Evolutionary conservation across 2,113 vertebrate genomes (phyloP).

Genomic region (Ctenodactylus gundi): DNA sequence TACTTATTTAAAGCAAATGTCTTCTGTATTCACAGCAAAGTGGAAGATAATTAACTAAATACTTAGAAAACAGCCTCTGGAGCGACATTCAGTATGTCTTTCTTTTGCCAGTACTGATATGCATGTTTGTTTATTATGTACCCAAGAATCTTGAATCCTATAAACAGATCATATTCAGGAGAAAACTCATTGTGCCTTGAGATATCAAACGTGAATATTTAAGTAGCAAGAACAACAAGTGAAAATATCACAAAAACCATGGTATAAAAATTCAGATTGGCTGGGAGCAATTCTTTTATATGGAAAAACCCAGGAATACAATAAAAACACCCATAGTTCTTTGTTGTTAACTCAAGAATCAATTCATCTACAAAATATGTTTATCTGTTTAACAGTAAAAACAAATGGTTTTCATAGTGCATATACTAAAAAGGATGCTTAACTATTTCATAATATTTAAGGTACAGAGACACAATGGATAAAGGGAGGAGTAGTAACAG

Average conservation of each 20-base stretch:
- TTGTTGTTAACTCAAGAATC: constrained; percentile 71
- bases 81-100: not conserved
- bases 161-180: constrained; percentile 58
- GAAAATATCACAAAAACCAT: constrained; percentile 45
- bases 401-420: constrained; percentile 55
- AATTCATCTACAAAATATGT: constrained; percentile 68
- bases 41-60: not conserved
- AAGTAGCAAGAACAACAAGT: constrained; percentile 68
- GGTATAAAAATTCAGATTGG: constrained; percentile 67
- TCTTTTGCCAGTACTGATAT: constrained; percentile 46
- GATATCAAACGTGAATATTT: constrained; percentile 66
- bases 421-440: constrained; percentile 60
- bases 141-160: constrained; percentile 50
- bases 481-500: constrained; percentile 16
- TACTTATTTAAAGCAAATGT: constrained; percentile 38
- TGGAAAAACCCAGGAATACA: constrained; percentile 60
- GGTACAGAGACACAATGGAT: not conserved
- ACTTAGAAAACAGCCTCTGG: not conserved
- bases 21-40: constrained; percentile 14
- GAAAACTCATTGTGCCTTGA: constrained; percentile 50
- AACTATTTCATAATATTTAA: constrained; percentile 38
- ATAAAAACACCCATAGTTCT: constrained; percentile 72
- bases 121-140: not conserved
- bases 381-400: constrained; percentile 74
- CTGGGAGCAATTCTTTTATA: constrained; percentile 62